Conservation (phyloP, 2,888 invertebrate genomes). For the Andricus curvator region DNA sequence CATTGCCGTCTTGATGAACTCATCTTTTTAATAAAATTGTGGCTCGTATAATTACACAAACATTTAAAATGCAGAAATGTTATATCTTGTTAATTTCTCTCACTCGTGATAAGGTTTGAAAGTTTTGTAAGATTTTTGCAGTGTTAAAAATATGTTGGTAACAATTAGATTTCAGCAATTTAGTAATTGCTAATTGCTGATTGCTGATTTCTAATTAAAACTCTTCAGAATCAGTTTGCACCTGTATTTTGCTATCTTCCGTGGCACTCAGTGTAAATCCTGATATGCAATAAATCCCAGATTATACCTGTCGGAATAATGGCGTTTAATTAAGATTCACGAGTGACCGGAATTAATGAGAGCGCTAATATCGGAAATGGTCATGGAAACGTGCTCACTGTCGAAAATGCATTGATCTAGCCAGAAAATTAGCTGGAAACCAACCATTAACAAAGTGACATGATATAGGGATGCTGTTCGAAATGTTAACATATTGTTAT, state of each 20-base stretch:
- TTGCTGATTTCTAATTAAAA: neutral
- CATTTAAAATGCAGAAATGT: neutral
- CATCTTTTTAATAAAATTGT: neutral
- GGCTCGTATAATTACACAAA: neutral
- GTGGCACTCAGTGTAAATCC: constrained; percentile 6
- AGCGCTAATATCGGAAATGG: constrained; percentile 33
- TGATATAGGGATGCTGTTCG: constrained; percentile 16
- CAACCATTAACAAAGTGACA: constrained; percentile 29
- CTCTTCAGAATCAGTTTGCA: neutral
- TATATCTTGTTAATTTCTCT: neutral
- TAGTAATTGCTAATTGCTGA: neutral
- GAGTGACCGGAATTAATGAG: constrained; percentile 40
- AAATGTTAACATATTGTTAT: neutral
- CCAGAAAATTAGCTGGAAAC: constrained; percentile 29
- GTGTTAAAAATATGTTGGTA: no score
- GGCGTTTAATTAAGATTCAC: constrained; percentile 35
- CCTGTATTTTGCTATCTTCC: neutral
- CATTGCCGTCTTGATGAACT: neutral
- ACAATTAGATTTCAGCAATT: no score
- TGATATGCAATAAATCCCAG: constrained; percentile 31
- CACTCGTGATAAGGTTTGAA: neutral
- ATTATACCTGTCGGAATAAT: constrained; percentile 33
- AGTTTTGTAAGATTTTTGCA: neutral
- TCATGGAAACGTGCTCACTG: constrained; percentile 3
- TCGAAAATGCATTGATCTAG: constrained; percentile 35